Base-by-base conservation (phyloP, 2,113 vertebrate species). In the Silurus meridionalis region DNA sequence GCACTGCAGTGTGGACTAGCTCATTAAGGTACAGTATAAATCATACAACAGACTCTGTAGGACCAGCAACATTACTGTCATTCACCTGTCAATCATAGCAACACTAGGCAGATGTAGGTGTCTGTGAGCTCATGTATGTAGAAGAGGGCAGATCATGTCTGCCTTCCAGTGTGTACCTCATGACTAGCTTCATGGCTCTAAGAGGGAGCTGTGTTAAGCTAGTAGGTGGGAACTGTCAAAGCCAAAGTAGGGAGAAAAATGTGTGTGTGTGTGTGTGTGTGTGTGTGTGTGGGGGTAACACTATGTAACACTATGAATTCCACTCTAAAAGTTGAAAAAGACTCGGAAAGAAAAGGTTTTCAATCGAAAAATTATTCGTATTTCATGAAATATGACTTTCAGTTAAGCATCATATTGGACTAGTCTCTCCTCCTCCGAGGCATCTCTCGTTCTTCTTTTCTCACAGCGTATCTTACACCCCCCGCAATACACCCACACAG, bases 401-500 rank as follows among this genome's bases (percentile, higher is more conserved):
- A n/a, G 21, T 69, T 55, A 60, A 52, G 77, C 25, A 28, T 85
- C 61, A 52, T 74, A 63, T 21, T 85, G 72, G 37, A 55, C 60
- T 23, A 79, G 21, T 69, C 60, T 64, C 17, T 67, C 71, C 57
- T 61, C 46, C 25, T 77, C 23, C 19, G 2, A 28, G n/a, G 21
- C 4, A 60, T 82, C 72, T 85, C 78, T 87, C 48, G 58, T 85
- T 67, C 28, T 72, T 64, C 25, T 61, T 75, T 66, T 71, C 83
- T 83, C 83, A 64, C 83, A 71, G 80, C 11, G 46, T 64, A 25
- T 85, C 82, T 85, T 85, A 77, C 83, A 46, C 87, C 72, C 84
- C 46, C 48, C 58, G 52, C 37, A 83, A 82, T 50, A 58, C 79
- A 58, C 80, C 87, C 89, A 89, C 87, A 66, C 87, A 89, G 89